Conservation (phyloP, 2,797 vertebrate species). For the Sarcophilus harrisii region DNA sequence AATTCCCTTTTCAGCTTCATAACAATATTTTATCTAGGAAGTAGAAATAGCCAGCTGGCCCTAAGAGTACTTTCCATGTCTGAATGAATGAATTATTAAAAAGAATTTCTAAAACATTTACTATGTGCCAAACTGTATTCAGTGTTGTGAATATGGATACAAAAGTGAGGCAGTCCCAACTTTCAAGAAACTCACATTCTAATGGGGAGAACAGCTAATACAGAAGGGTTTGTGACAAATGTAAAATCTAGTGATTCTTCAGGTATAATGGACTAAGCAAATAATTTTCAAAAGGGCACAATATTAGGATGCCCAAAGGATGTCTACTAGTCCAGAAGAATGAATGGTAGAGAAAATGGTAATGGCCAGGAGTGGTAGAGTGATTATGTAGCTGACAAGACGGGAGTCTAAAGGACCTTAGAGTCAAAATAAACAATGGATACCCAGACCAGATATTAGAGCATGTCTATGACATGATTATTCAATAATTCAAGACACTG, state of each 20-base stretch:
- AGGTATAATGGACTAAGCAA: neutral
- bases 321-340: neutral
- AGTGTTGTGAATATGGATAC: neutral
- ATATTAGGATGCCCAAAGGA: neutral
- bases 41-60: neutral
- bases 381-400: neutral
- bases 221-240: neutral
- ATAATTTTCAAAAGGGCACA: neutral
- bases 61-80: neutral
- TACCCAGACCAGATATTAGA: neutral
- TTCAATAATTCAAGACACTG: neutral
- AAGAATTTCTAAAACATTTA: neutral
- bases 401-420: neutral
- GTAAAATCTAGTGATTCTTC: neutral
- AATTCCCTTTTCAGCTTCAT: neutral
- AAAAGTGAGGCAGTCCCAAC: neutral
- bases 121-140: neutral
- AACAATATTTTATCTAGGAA: neutral
- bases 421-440: neutral
- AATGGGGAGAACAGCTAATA: neutral
- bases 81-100: neutral
- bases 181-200: neutral
- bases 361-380: neutral
- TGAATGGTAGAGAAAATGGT: neutral
- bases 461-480: neutral